These are phyloP conservation scores for Drosophila busckii DNA, from an alignment of 1,140 invertebrate genomes.

Conservation along the genomic window DNA sequence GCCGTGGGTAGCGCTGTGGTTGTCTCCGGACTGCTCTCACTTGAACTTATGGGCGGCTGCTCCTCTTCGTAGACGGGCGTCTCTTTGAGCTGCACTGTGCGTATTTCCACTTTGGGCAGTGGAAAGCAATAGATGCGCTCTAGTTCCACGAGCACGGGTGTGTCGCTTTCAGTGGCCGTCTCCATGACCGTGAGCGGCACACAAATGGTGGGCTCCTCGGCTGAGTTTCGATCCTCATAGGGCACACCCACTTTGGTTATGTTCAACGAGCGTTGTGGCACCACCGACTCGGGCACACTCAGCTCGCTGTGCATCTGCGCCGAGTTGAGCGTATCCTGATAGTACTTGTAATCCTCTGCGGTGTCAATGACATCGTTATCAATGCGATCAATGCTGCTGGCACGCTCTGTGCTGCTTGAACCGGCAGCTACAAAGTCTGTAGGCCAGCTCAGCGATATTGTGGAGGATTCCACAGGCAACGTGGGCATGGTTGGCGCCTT, in stretches of 20 bases:
- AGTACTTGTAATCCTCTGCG: constrained; percentile 50
- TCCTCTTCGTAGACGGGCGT: constrained; percentile 14
- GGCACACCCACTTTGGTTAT: constrained; percentile 67
- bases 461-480: constrained; percentile 34
- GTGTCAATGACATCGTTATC: constrained; percentile 36
- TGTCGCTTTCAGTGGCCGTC: constrained; percentile 33
- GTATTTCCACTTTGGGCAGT: constrained; percentile 57
- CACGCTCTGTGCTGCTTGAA: constrained; percentile 30
- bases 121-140: constrained; percentile 73
- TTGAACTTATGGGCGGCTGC: constrained; percentile 10
- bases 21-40: constrained; percentile 1
- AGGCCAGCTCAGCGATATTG: constrained; percentile 55
- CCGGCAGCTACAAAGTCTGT: constrained; percentile 52
- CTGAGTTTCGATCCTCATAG: constrained; percentile 57
- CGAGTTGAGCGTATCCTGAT: constrained; percentile 44
- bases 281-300: constrained; percentile 48
- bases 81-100: constrained; percentile 24
- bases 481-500: constrained; percentile 3
- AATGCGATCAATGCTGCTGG: constrained; percentile 37
- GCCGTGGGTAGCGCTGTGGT: neutral
- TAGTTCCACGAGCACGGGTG: constrained; percentile 48
- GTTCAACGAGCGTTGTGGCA: constrained; percentile 49
- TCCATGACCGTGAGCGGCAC: constrained; percentile 63
- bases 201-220: constrained; percentile 67
- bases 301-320: constrained; percentile 56